These are phyloP conservation scores for Peucedramus taeniatus DNA, from an alignment of 2,113 vertebrate genomes.

Conservation along the genomic window DNA sequence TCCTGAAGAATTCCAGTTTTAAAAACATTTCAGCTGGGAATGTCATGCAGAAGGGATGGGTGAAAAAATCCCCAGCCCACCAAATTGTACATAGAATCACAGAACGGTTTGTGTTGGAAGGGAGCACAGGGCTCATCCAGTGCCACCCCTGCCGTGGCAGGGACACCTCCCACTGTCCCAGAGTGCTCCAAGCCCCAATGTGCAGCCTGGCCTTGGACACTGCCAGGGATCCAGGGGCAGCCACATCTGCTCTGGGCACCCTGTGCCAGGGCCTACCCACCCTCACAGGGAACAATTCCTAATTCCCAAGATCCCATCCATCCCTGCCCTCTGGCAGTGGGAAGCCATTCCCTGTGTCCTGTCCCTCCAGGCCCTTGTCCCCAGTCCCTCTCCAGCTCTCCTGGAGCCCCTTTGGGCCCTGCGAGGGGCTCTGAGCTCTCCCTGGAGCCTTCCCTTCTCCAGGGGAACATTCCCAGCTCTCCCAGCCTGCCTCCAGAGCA, in stretches of 20 bases:
- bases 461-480: background rate
- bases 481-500: background rate
- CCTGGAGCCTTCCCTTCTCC: background rate
- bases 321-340: background rate
- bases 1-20: background rate
- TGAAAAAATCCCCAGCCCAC: background rate
- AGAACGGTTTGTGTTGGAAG: background rate
- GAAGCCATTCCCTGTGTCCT: background rate
- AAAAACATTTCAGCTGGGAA: background rate
- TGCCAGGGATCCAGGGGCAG: background rate
- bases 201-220: background rate
- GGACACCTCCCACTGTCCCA: background rate
- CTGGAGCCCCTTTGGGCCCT: background rate
- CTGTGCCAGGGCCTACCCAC: too few species aligned
- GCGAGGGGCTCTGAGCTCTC: background rate
- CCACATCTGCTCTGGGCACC: fast-evolving
- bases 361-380: fast-evolving
- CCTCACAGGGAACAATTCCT: background rate
- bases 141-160: background rate
- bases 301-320: background rate
- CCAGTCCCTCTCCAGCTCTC: background rate
- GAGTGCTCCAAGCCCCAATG: fast-evolving
- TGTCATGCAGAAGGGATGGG: background rate
- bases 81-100: fast-evolving
- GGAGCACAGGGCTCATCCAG: fast-evolving